phyloP scores from a whole-genome alignment of 2,797 vertebrate genomes.

The Sarcophilus harrisii region DNA sequence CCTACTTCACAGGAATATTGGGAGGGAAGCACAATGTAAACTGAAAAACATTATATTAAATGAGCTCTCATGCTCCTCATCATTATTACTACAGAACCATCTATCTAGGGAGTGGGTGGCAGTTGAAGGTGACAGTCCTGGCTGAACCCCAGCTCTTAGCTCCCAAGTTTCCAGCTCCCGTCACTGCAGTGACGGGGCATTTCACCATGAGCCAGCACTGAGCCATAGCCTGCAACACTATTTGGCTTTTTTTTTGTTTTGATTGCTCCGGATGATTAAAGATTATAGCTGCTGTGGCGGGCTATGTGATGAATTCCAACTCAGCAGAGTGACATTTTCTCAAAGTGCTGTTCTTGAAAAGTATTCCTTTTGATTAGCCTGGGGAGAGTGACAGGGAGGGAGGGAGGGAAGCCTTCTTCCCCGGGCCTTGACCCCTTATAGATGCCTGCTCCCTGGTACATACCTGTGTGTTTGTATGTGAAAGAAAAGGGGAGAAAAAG shows the following conservation, averaged over 20 bases:
- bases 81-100: background rate
- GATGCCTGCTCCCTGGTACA: no score
- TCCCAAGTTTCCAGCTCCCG: background rate
- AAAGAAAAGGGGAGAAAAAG: no score
- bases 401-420: background rate
- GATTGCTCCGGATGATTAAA: constrained; percentile 69
- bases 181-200: background rate
- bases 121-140: background rate
- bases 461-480: background rate
- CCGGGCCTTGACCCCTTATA: background rate
- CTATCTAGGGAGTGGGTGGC: background rate
- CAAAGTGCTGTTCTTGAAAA: constrained; percentile 61
- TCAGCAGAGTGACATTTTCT: constrained; percentile 70
- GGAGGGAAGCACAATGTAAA: background rate
- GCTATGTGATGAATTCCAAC: constrained; percentile 66
- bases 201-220: background rate
- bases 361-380: background rate
- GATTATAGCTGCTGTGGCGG: constrained; percentile 68
- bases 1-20: background rate
- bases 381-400: background rate
- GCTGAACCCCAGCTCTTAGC: background rate
- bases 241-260: constrained; percentile 66
- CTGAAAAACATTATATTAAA: background rate
- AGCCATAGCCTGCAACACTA: constrained; percentile 54
- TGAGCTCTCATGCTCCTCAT: background rate